These are phyloP conservation scores for Lordiphosa andalusiaca DNA, from an alignment of 2,888 invertebrate species.

Conservation along the genomic window DNA sequence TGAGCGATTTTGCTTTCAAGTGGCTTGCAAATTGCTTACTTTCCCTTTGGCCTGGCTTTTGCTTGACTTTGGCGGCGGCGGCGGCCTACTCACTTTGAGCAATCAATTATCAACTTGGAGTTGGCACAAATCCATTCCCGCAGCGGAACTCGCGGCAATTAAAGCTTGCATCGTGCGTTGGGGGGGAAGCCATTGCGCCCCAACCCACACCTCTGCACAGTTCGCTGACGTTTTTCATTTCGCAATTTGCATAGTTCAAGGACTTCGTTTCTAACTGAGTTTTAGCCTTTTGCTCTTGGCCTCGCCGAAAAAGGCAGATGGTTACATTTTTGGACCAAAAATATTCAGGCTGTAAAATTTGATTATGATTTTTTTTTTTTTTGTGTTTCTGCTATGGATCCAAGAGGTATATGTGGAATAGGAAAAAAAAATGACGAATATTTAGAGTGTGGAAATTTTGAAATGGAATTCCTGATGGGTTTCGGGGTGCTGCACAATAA, in stretches of 20 bases:
- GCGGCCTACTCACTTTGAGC: constrained; percentile 32
- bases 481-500: no score
- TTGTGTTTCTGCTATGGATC: no score
- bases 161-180: constrained; percentile 43
- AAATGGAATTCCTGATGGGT: no score
- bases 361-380: constrained; percentile 20
- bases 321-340: constrained; percentile 34
- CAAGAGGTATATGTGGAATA: no score
- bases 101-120: constrained; percentile 41
- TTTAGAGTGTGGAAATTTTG: no score
- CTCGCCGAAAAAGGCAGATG: constrained; percentile 33
- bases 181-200: background rate
- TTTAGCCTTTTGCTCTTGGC: constrained; percentile 17
- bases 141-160: constrained; percentile 48
- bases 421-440: no score
- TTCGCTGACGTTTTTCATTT: constrained; percentile 53
- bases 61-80: constrained; percentile 1
- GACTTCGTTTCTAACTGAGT: constrained; percentile 53
- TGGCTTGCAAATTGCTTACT: constrained; percentile 4
- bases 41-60: constrained; percentile 7
- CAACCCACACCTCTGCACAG: background rate
- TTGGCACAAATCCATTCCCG: constrained; percentile 39
- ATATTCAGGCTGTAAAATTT: constrained; percentile 49
- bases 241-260: constrained; percentile 68
- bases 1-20: constrained; percentile 7